Conservation (phyloP, 2,888 invertebrate genomes). For the Rhorus exstirpatorius region DNA sequence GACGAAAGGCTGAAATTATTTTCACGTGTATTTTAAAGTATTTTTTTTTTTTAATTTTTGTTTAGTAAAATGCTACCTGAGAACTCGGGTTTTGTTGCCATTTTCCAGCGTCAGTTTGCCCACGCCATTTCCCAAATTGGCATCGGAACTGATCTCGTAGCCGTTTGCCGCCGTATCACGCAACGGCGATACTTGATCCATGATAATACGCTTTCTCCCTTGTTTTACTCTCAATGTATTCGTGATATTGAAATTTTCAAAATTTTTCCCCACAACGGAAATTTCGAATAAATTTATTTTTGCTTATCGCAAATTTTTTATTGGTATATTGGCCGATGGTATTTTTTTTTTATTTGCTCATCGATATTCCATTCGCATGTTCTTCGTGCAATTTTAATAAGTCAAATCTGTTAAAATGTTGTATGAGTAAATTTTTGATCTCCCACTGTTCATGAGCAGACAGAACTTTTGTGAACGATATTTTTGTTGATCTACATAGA, state of each 20-base stretch:
- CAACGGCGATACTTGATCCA: constrained; percentile 79
- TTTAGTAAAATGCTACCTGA: constrained; percentile 77
- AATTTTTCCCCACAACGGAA: background rate
- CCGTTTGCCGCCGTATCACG: constrained; percentile 73
- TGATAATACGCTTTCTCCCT: constrained; percentile 21
- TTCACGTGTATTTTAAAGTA: background rate
- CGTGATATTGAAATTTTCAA: background rate
- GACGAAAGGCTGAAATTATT: no score
- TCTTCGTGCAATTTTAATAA: no score
- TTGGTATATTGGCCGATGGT: no score
- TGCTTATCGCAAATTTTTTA: no score
- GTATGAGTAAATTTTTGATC: no score
- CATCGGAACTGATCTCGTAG: constrained; percentile 73
- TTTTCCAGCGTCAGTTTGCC: constrained; percentile 72
- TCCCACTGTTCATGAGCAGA: no score
- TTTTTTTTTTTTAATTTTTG: background rate
- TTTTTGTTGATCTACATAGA: no score
- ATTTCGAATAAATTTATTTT: no score
- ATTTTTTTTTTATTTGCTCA: no score
- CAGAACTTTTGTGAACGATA: no score
- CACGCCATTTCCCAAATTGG: constrained; percentile 74
- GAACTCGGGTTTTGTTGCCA: constrained; percentile 78
- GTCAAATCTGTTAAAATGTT: no score
- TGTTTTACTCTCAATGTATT: background rate
- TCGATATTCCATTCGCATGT: no score